Evolutionary conservation across 64 coral and sea anemone genomes (phyloP).

Genomic region (Exaiptasia diaphana): DNA sequence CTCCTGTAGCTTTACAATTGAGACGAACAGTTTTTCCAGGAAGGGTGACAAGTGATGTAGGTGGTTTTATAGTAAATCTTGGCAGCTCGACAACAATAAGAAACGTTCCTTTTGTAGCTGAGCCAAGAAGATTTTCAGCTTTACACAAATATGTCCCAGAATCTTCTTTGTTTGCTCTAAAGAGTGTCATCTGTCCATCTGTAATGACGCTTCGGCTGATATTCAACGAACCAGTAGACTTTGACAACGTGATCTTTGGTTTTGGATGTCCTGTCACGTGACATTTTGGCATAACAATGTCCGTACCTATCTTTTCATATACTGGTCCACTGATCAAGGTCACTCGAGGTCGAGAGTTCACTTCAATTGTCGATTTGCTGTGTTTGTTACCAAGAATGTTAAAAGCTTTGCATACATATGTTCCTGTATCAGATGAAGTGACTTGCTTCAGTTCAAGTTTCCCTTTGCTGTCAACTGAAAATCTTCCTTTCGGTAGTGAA

Average conservation of each 20-base stretch:
- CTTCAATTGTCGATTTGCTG: too few relatives aligned
- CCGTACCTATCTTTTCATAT: neutral
- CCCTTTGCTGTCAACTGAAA: neutral
- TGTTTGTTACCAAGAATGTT: slow-evolving; percentile 28
- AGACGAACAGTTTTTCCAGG: neutral
- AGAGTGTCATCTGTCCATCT: neutral
- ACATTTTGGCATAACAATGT: slow-evolving; percentile 6
- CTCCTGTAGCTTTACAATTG: slow-evolving; percentile 47
- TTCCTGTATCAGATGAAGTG: slow-evolving; percentile 21
- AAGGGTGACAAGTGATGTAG: neutral
- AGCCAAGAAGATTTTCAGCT: slow-evolving; percentile 45
- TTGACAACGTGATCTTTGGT: slow-evolving; percentile 31
- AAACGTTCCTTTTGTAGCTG: neutral
- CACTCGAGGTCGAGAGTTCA: too few relatives aligned
- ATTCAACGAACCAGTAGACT: neutral
- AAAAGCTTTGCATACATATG: slow-evolving; percentile 42
- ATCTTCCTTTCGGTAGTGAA: neutral
- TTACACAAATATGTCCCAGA: slow-evolving; percentile 24
- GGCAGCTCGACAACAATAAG: neutral
- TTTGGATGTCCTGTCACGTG: slow-evolving; percentile 27
- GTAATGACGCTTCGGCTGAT: neutral
- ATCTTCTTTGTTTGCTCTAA: neutral
- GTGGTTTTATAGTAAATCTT: slow-evolving; percentile 22
- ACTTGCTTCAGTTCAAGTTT: neutral
- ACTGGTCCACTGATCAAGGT: neutral